Evolutionary conservation across 2,797 vertebrate genomes (phyloP).

Genomic region (Huso huso): DNA sequence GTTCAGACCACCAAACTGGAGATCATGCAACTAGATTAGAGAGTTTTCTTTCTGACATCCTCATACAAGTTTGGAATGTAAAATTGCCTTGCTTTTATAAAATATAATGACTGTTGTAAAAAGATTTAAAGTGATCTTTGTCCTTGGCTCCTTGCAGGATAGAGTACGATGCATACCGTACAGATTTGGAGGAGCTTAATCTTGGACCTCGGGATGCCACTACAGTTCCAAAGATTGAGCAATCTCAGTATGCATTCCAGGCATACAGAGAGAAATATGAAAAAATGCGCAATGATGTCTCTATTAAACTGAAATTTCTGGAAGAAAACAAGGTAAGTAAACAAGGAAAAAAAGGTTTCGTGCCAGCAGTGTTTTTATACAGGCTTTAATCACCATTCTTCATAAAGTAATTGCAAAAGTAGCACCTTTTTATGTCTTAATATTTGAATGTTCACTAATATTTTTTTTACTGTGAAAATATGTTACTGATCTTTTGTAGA

Average conservation of each 20-base stretch:
- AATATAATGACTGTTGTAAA: too few relatives aligned
- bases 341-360: too few relatives aligned
- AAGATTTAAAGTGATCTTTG: too few relatives aligned
- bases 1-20: too few relatives aligned
- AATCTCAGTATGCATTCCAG: conserved; percentile 87
- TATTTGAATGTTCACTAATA: not conserved
- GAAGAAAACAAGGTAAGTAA: conserved; percentile 92
- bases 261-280: conserved; percentile 90
- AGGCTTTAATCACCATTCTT: too few relatives aligned
- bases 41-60: too few relatives aligned
- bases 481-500: too few relatives aligned
- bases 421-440: too few relatives aligned
- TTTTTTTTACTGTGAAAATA: not conserved
- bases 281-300: conserved; percentile 87
- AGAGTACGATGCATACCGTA: conserved; percentile 94
- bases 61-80: too few relatives aligned
- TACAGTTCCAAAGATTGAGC: conserved; percentile 90
- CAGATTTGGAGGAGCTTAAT: conserved; percentile 92
- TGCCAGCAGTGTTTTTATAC: not conserved
- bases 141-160: conserved; percentile 52
- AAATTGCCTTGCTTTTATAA: too few relatives aligned
- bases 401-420: too few relatives aligned
- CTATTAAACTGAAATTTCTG: conserved; percentile 91
- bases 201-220: conserved; percentile 85
- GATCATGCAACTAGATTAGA: too few relatives aligned